Evolutionary conservation across 2,113 vertebrate genomes (phyloP), one percentile per base, ranked within the genome.

Genomic region (Psophia crepitans): DNA sequence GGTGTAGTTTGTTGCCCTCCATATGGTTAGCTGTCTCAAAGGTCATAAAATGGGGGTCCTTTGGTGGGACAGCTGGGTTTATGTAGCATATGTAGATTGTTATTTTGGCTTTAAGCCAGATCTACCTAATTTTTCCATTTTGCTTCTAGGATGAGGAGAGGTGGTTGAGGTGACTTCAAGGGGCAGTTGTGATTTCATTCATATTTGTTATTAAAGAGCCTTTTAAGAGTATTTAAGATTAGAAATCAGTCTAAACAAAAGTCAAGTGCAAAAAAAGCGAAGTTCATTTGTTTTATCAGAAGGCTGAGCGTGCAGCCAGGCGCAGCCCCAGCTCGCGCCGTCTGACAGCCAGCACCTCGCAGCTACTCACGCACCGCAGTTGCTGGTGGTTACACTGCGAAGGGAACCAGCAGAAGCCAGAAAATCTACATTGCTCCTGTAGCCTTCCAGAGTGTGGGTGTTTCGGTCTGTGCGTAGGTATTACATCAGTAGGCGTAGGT

Each of bases 111-210:
- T 70, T 26, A 74, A 93, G 94, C 97, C 98, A 98, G 48, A 81
- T 92, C 92, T 93, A 87, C 97, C 93, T 96, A 66, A 41, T 96
- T 98, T 98, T 98, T 98, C 97, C 96, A 87, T 97, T 97, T 96
- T 93, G 70, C 48, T 60, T 63, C 33, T 95, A 61, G 93, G 95
- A 97, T 94, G 90, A 96, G 91, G 93, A 94, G 79, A 73, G 61
- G 78, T 91, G 64, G 49, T 75, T 89, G 91, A 89, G 81, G 71
- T 92, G 78, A 81, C 90, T 96, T 94, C 74, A 87, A 83, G 74
- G 64, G 81, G 51, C 78, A 90, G 73, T 91, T 95, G 90, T 97
- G 87, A 84, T 96, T 97, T 96, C 75, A 84, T 96, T 95, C 77
- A 23, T 93, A 74, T 97, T 98, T 96, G 86, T 87, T 89, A 51